These are phyloP conservation scores for Semotilus atromaculatus DNA, from an alignment of 2,797 vertebrate genomes.

Conservation along the genomic window DNA sequence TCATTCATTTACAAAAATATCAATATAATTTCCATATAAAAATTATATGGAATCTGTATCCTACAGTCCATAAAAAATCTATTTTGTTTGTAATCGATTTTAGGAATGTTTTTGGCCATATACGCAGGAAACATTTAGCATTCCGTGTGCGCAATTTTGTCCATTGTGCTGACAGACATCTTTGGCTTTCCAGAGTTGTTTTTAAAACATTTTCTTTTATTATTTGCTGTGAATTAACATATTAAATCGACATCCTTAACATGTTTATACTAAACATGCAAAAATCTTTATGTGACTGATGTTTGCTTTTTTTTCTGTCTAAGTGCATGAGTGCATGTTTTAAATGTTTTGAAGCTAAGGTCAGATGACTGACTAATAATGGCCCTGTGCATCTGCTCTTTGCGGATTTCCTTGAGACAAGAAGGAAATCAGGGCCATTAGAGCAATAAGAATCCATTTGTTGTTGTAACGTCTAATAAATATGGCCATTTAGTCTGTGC, in stretches of 20 bases:
- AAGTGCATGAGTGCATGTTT: neutral
- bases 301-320: conserved; percentile 33
- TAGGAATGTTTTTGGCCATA: neutral
- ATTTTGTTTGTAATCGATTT: neutral
- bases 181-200: neutral
- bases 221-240: neutral
- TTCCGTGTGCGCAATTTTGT: neutral
- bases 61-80: neutral
- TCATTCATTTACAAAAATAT: neutral
- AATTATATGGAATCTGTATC: neutral
- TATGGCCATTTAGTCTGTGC: conserved; percentile 54
- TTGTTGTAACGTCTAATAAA: conserved; percentile 64
- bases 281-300: neutral
- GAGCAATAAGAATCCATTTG: conserved; percentile 54
- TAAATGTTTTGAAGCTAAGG: conserved; percentile 9
- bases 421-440: conserved; percentile 60
- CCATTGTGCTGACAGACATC: neutral
- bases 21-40: neutral
- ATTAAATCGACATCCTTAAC: neutral
- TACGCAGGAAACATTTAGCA: neutral
- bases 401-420: conserved; percentile 32
- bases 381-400: conserved; percentile 54
- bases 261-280: neutral
- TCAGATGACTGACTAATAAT: conserved; percentile 52
- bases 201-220: neutral